Evolutionary conservation across 2,888 invertebrate genomes (phyloP).

Genomic region (Neria commutata): DNA sequence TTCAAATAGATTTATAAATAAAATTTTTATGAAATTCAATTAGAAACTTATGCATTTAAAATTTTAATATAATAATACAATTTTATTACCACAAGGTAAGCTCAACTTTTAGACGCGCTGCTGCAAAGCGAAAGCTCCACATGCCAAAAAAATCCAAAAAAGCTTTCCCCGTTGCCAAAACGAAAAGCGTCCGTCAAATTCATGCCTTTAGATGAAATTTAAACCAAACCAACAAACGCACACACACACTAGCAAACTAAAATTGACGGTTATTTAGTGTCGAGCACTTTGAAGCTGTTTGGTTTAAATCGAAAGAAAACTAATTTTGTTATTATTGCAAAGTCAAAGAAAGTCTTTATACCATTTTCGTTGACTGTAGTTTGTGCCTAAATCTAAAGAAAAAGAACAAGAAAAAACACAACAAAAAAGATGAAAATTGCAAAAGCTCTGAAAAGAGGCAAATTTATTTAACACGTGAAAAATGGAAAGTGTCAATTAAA

Average conservation of each 20-base stretch:
- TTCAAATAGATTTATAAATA: no score
- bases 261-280: conserved; percentile 14
- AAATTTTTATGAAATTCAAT: no score
- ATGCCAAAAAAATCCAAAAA: conserved; percentile 46
- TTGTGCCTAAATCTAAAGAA: conserved; percentile 47
- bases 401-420: not conserved
- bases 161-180: no score
- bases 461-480: not conserved
- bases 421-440: not conserved
- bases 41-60: no score
- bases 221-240: conserved; percentile 49
- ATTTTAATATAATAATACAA: no score
- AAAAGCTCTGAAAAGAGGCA: conserved; percentile 14
- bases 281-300: conserved; percentile 1
- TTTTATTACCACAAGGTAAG: no score
- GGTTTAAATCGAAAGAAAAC: conserved; percentile 19
- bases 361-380: conserved; percentile 60
- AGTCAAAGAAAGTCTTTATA: conserved; percentile 50
- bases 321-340: not conserved
- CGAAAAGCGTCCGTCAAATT: conserved; percentile 61
- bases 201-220: conserved; percentile 59
- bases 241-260: no score
- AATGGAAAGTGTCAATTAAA: conserved; percentile 5
- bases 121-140: not conserved
- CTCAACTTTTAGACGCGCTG: conserved; percentile 13